Base-by-base conservation (phyloP, 2,888 invertebrate species). In the Macrophya alboannulata region DNA sequence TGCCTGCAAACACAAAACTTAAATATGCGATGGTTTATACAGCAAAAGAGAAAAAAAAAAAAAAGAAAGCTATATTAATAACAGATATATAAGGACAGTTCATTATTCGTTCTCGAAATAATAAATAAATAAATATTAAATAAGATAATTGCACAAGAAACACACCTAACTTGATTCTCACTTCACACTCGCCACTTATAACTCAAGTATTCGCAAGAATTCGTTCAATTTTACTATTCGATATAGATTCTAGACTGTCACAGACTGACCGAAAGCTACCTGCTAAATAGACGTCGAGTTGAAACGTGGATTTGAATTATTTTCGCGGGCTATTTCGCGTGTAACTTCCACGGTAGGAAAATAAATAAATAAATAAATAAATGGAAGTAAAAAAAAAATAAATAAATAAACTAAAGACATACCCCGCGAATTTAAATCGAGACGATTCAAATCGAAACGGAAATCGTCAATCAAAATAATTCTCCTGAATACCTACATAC, bases 1-100 rank as follows among this genome's bases (percentile, higher is more conserved):
- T 87, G 87, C 85, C 85, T 86, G 84, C 31, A 31, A 3, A 89
- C 85, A 88, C 87, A 88, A 45, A 43, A 37, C 37, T 37, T 71
- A n/a, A 62, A 71, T 71, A n/a, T 40, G 71, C 37, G 40, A 40
- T 71, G 40, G 31, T 84, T 84, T 45, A 84, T 37, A n/a, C 21
- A 84, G 71, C 43, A 72, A 40, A n/a, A n/a, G n/a, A n/a, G n/a
- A n/a, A n/a, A n/a, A n/a, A n/a, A n/a, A n/a, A n/a, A n/a, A 62
- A 65, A 25, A 17, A 79, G 37, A 65, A 72, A 83, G 48, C 17
- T 84, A 68, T 71, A 55, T 48, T 55, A 68, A 72, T 31, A 48
- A 62, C 48, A 48, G 48, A 48, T 48, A 48, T 21, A 62, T 84
- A 84, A 45, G 83, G 48, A 48, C 83, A 72, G 83, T 72, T 84